Percentiles rank a stretch among this genome's conserved stretches.
Evolutionary conservation across 2,113 vertebrate species (phyloP).

Genomic region (Laticauda laticaudata): DNA sequence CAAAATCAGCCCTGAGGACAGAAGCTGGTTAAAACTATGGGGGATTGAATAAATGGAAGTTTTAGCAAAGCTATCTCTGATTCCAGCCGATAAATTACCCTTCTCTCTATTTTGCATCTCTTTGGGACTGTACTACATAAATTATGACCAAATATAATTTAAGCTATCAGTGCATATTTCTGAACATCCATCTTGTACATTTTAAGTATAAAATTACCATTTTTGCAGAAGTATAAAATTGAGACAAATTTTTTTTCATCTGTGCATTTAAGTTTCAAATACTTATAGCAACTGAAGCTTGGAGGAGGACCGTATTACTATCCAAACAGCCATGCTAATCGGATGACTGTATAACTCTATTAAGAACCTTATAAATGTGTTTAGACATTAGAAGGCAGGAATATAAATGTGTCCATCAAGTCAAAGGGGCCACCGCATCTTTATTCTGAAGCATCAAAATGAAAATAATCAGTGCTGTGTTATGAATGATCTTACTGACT

Average conservation of each 20-base stretch:
- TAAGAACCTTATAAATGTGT: conserved; percentile 56
- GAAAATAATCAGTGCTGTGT: conserved; percentile 27
- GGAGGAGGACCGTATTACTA: conserved; percentile 75
- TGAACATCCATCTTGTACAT: conserved; percentile 86
- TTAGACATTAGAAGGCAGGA: conserved; percentile 42
- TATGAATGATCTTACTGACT: conserved; percentile 33
- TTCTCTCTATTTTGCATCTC: conserved; percentile 81
- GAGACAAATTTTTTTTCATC: conserved; percentile 84
- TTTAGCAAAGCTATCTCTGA: conserved; percentile 85
- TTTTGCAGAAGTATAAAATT: conserved; percentile 80
- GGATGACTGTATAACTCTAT: conserved; percentile 62
- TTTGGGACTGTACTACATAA: conserved; percentile 90
- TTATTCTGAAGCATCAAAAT: conserved; percentile 25
- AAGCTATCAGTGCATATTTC: conserved; percentile 91
- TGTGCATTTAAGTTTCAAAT: conserved; percentile 80
- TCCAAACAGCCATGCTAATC: conserved; percentile 68
- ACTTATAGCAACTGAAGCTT: conserved; percentile 80
- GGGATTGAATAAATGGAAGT: conserved; percentile 83
- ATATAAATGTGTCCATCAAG: conserved; percentile 48
- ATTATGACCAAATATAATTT: conserved; percentile 98
- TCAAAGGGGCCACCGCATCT: conserved; percentile 36
- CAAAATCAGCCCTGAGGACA: conserved; percentile 79
- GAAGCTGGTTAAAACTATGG: conserved; percentile 69
- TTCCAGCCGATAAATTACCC: conserved; percentile 90
- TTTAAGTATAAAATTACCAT: conserved; percentile 91